phyloP scores from a whole-genome alignment of 2,113 vertebrate genomes.

The Myotis lucifugus region DNA sequence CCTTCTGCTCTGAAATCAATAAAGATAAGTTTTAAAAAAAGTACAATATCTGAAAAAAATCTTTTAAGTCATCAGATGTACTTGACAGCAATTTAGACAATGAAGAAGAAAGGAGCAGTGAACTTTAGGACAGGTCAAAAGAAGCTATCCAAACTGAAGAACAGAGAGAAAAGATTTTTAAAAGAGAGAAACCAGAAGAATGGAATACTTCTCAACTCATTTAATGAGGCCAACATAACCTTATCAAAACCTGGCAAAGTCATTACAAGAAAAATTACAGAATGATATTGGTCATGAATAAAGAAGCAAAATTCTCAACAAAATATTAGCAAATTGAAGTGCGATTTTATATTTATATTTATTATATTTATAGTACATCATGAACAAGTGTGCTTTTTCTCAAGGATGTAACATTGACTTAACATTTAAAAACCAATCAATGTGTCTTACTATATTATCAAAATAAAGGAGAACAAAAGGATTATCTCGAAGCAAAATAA shows the following conservation, averaged over 20 bases:
- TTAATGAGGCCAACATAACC: constrained; percentile 3
- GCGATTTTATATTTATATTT: not conserved
- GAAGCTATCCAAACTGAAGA: constrained; percentile 30
- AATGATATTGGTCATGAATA: not conserved
- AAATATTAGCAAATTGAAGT: not conserved
- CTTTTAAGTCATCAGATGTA: not conserved
- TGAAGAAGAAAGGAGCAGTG: not conserved
- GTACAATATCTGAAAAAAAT: not conserved
- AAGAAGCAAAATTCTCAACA: constrained; percentile 11
- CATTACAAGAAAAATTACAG: not conserved
- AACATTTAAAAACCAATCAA: constrained; percentile 16
- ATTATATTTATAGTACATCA: not conserved
- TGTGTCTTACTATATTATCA: not conserved
- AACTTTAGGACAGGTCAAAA: not conserved
- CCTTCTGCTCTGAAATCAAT: no score
- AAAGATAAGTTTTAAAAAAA: not conserved
- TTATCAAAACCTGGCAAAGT: not conserved
- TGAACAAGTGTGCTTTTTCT: not conserved
- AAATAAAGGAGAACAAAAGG: not conserved
- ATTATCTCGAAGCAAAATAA: not conserved
- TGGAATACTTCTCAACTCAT: not conserved
- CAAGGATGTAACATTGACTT: not conserved
- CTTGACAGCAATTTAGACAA: not conserved
- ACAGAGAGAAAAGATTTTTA: not conserved
- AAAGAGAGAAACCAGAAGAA: not conserved